Conservation (phyloP, 2,113 vertebrate species). For the Corythaeola cristata region DNA sequence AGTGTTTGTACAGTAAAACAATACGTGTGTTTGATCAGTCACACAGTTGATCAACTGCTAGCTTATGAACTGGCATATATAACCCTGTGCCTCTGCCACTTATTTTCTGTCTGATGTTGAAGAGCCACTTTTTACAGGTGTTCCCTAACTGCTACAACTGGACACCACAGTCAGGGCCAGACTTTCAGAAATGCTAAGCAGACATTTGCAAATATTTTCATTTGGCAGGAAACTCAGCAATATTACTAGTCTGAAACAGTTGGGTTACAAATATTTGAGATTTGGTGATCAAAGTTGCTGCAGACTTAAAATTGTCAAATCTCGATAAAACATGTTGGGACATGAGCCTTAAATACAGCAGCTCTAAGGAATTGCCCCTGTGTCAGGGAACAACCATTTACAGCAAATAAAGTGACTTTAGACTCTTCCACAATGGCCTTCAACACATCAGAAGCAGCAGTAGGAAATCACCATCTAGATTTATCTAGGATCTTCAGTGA, state of each 20-base stretch:
- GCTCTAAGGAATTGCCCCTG: not conserved
- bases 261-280: not conserved
- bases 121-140: not conserved
- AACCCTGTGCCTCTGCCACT: not conserved
- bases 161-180: not conserved
- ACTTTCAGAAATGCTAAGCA: not conserved
- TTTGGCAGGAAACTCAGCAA: not conserved
- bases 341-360: not conserved
- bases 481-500: not conserved
- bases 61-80: not conserved
- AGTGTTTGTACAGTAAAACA: not conserved
- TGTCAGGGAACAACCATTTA: not conserved
- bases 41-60: accelerated
- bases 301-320: not conserved
- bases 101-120: not conserved
- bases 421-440: not conserved
- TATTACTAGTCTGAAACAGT: not conserved
- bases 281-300: not conserved
- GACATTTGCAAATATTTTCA: not conserved
- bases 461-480: not conserved
- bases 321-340: not conserved
- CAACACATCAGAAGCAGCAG: not conserved
- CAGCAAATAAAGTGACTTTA: not conserved
- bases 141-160: not conserved
- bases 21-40: not conserved